Evolutionary conservation across 92 coral and sea anemone genomes (phyloP).

Genomic region (Zoanthus solanderi): DNA sequence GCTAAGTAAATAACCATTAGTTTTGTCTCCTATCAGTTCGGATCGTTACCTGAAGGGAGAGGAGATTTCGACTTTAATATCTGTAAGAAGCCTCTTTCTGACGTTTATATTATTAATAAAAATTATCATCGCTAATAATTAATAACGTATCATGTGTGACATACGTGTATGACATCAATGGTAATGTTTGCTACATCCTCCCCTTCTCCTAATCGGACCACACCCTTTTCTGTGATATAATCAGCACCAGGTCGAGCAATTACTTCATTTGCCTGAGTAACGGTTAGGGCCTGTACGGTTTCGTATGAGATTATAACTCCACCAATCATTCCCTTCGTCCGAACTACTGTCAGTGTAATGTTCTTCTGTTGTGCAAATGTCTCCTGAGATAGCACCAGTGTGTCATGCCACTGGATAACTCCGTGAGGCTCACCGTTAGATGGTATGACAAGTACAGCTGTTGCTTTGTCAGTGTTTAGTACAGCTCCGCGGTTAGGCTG

Average conservation of each 20-base stretch:
- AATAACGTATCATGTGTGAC: constrained; percentile 26
- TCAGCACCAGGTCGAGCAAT: constrained; percentile 85
- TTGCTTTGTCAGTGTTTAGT: constrained; percentile 82
- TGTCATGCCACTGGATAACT: constrained; percentile 77
- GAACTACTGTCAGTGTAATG: constrained; percentile 66
- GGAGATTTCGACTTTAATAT: too few species aligned
- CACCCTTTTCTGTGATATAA: constrained; percentile 66
- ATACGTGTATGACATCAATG: constrained; percentile 84
- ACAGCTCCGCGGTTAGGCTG: constrained; percentile 85
- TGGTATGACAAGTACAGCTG: constrained; percentile 82
- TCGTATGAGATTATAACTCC: constrained; percentile 76
- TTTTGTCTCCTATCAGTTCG: too few species aligned
- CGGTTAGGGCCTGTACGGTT: constrained; percentile 70
- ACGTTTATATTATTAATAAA: too few species aligned
- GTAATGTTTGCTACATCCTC: constrained; percentile 71
- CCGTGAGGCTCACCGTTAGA: constrained; percentile 98
- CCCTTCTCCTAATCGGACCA: constrained; percentile 73
- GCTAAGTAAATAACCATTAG: too few species aligned
- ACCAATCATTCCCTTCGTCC: constrained; percentile 82
- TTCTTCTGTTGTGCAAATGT: constrained; percentile 69
- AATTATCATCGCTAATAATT: not conserved
- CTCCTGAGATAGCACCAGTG: constrained; percentile 84
- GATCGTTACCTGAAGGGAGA: too few species aligned
- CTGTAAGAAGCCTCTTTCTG: too few species aligned
- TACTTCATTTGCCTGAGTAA: constrained; percentile 68